These are phyloP conservation scores for Corythaixoides concolor DNA, from an alignment of 2,113 vertebrate genomes.

Conservation along the genomic window DNA sequence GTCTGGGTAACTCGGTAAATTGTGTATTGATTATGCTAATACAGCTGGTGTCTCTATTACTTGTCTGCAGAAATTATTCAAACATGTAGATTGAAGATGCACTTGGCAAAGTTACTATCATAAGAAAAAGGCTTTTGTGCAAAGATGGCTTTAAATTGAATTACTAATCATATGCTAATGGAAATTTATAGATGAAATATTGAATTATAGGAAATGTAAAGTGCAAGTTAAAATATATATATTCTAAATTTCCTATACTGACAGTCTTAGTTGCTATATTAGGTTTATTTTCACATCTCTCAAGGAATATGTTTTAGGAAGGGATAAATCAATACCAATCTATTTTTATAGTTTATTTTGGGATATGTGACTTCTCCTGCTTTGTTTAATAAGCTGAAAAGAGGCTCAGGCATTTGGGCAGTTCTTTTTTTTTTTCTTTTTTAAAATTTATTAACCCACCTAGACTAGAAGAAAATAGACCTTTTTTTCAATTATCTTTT, in stretches of 20 bases:
- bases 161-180: slow-evolving; percentile 47
- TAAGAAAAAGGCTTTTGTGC: slow-evolving; percentile 47
- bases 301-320: slow-evolving; percentile 67
- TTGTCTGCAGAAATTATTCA: slow-evolving; percentile 74
- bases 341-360: slow-evolving; percentile 77
- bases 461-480: slow-evolving; percentile 52
- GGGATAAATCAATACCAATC: slow-evolving; percentile 73
- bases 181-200: slow-evolving; percentile 48
- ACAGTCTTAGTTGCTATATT: slow-evolving; percentile 20
- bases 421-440: background rate
- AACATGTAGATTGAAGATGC: slow-evolving; percentile 74
- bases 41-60: slow-evolving; percentile 72
- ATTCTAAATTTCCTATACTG: background rate
- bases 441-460: slow-evolving; percentile 70
- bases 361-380: slow-evolving; percentile 57
- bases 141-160: slow-evolving; percentile 54
- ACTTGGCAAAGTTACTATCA: slow-evolving; percentile 55
- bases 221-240: slow-evolving; percentile 33
- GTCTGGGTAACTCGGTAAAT: slow-evolving; percentile 77
- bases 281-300: slow-evolving; percentile 66
- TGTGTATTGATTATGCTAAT: slow-evolving; percentile 84
- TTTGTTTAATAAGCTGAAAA: slow-evolving; percentile 69
- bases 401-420: slow-evolving; percentile 36
- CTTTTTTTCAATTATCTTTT: slow-evolving; percentile 64
- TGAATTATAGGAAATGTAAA: slow-evolving; percentile 59